Evolutionary conservation across 1,140 invertebrate species (phyloP), one percentile per base, ranked within the genome.

Genomic region (Oedothorax gibbosus): DNA sequence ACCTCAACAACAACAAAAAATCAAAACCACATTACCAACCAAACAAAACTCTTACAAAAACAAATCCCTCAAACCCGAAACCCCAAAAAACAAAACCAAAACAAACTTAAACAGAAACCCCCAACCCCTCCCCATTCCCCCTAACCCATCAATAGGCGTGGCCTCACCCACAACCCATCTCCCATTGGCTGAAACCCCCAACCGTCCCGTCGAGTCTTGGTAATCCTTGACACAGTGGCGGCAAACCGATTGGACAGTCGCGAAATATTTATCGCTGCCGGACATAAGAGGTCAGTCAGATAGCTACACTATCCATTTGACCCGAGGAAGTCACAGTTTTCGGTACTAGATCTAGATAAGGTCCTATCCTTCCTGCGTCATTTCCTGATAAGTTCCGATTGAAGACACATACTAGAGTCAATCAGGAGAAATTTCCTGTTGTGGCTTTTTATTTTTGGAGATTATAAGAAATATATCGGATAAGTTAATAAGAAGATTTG

Each of bases 141-240:
- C 35, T 35, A 8, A 68, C n/a, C 49, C 7, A 77, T 21, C 2
- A 53, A 57, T 18, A 49, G 81, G 81, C 81, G 81, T 65, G 64
- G 72, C 60, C 35, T 7, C 51, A 3, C 7, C 56, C 18, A 15
- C 57, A 66, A 9, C 50, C 9, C 20, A 10, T n/a, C 62, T 79
- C 60, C 51, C 62, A 84, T 84, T 84, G 81, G 81, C 15, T n/a
- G 81, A 20, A 3, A 18, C 49, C 7, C 18, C 81, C 56, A 35
- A 57, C 66, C 81, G 18, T 75, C 71, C 69, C 51, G 57, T 84
- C 56, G 81, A 66, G 71, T 64, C 57, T 11, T 18, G 49, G 51
- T 84, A 84, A 84, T 84, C 81, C 81, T 82, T 82, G 71, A 60
- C 75, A 76, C 68, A 66, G 81, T 75, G 81, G 81, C 81, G 81